These are phyloP conservation scores for Stictocephala bisonia DNA, from an alignment of 2,888 invertebrate species.

Conservation along the genomic window DNA sequence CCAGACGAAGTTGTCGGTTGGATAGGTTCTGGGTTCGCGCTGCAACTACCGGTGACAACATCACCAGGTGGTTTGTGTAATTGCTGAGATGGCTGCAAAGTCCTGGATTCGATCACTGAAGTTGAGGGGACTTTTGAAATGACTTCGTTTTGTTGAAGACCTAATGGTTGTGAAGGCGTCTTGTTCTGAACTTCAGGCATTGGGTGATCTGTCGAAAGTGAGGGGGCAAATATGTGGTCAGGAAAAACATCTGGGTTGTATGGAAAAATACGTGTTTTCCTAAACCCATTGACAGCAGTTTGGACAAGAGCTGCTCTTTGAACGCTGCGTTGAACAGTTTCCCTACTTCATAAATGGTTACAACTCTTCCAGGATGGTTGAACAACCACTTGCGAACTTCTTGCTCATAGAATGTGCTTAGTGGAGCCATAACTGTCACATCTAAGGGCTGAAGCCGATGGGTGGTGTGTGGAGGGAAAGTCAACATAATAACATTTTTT, in stretches of 20 bases:
- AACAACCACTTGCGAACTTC: conserved; percentile 55
- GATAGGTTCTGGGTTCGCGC: no score
- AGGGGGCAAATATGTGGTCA: conserved; percentile 14
- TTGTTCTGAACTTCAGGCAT: conserved; percentile 24
- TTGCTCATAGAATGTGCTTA: conserved; percentile 57
- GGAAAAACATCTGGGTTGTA: conserved; percentile 11
- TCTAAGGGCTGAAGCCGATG: conserved; percentile 28
- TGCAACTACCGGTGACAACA: no score
- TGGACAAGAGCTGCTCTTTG: no score
- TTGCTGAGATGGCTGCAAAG: not conserved
- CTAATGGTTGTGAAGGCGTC: not conserved
- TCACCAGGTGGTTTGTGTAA: no score
- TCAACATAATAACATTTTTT: conserved; percentile 45
- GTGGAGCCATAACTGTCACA: conserved; percentile 57
- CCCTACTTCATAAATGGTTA: conserved; percentile 57
- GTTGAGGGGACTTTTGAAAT: not conserved
- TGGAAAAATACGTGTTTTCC: no score
- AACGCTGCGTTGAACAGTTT: no score
- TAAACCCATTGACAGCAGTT: no score
- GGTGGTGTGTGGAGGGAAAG: conserved; percentile 42
- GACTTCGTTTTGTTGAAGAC: conserved; percentile 22
- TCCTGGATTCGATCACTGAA: conserved; percentile 22
- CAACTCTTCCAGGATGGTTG: conserved; percentile 57
- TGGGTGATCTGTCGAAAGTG: conserved; percentile 14
- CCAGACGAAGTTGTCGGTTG: conserved; percentile 34